Percentiles rank a stretch among this genome's conserved stretches.
phyloP scores from a whole-genome alignment of 2,797 vertebrate genomes.

The Pseudochirops cupreus region DNA sequence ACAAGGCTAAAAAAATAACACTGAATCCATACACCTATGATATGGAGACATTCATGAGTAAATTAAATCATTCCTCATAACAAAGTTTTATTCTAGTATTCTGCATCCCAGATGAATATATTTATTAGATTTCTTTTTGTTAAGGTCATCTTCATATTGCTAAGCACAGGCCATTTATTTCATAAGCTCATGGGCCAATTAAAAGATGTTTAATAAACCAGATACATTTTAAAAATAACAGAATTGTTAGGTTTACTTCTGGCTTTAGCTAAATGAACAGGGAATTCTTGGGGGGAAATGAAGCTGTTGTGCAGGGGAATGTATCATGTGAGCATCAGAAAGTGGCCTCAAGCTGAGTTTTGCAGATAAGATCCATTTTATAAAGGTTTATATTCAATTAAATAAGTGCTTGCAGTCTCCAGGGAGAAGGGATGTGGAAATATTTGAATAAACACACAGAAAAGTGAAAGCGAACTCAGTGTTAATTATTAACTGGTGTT shows the following conservation, averaged over 20 bases:
- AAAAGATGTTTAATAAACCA: slow-evolving; percentile 63
- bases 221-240: slow-evolving; percentile 49
- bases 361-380: slow-evolving; percentile 68
- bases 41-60: not conserved
- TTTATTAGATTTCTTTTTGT: not conserved
- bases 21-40: not conserved
- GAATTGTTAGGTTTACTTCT: slow-evolving; percentile 68
- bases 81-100: not conserved
- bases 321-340: slow-evolving; percentile 38
- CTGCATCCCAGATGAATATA: not conserved
- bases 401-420: slow-evolving; percentile 54
- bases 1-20: not conserved
- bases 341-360: slow-evolving; percentile 63
- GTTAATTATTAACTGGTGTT: slow-evolving; percentile 39
- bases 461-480: slow-evolving; percentile 43
- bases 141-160: not conserved
- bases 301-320: slow-evolving; percentile 40
- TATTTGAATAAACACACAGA: slow-evolving; percentile 61
- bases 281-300: slow-evolving; percentile 50
- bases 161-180: slow-evolving; percentile 19
- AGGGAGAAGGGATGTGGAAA: slow-evolving; percentile 26
- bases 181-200: slow-evolving; percentile 58
- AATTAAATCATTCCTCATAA: not conserved
- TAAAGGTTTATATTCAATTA: slow-evolving; percentile 71
- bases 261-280: slow-evolving; percentile 68